Percentiles rank a stretch among this genome's conserved stretches.
phyloP scores from a whole-genome alignment of 2,113 vertebrate genomes.

The Erythrocebus patas region DNA sequence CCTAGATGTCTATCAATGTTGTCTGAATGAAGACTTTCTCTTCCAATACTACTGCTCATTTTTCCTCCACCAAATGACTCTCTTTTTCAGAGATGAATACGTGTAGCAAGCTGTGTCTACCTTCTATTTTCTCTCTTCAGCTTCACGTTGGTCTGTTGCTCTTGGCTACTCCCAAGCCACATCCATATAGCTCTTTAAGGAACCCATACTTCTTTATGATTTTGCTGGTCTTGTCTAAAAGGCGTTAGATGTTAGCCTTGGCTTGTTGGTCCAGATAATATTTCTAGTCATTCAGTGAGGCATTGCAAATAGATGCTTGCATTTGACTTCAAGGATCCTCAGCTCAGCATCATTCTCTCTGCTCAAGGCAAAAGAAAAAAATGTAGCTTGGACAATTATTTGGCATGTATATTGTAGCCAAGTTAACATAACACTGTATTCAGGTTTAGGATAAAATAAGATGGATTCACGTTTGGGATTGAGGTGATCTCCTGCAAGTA shows the following conservation, averaged over 20 bases:
- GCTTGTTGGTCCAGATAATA: background rate
- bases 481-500: background rate
- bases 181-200: background rate
- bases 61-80: background rate
- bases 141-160: background rate
- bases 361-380: background rate
- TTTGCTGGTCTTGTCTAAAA: background rate
- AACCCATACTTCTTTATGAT: background rate
- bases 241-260: background rate
- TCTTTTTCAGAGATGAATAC: background rate
- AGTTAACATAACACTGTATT: background rate
- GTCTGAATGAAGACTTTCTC: background rate
- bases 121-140: background rate
- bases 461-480: background rate
- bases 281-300: background rate
- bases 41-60: background rate
- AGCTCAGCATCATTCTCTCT: background rate
- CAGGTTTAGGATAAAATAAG: background rate
- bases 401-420: fast-evolving
- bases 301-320: background rate
- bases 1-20: background rate
- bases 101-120: background rate
- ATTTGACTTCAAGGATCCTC: background rate
- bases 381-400: background rate
- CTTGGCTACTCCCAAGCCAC: background rate